phyloP scores from a whole-genome alignment of 2,888 invertebrate species.

The Helicoverpa assulta region DNA sequence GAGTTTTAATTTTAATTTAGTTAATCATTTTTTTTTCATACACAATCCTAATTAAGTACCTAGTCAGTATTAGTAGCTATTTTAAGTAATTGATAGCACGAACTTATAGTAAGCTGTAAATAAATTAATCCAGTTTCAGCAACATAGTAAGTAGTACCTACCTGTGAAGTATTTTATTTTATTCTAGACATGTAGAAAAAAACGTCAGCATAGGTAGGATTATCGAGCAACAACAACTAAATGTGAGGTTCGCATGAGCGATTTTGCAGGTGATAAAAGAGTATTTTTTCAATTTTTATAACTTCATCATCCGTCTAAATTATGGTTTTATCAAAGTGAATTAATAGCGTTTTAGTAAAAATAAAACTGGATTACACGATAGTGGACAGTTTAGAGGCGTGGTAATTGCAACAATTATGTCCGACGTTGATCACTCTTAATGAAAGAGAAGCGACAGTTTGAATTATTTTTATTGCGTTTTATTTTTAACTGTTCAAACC shows the following conservation, averaged over 20 bases:
- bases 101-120: not conserved
- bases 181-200: constrained; percentile 10
- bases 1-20: no score
- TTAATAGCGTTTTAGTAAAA: constrained; percentile 21
- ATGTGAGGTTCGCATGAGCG: constrained; percentile 15
- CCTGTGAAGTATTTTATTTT: not conserved
- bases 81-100: not conserved
- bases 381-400: constrained; percentile 23
- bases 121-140: constrained; percentile 9
- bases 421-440: constrained; percentile 23
- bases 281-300: constrained; percentile 15
- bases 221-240: constrained; percentile 3
- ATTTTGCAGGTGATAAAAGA: constrained; percentile 34
- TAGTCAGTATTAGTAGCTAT: not conserved
- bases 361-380: constrained; percentile 26
- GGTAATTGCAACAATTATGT: constrained; percentile 39
- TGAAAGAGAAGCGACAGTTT: constrained; percentile 15
- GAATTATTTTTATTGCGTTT: not conserved
- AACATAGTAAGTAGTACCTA: not conserved
- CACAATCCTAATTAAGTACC: no score
- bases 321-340: constrained; percentile 34
- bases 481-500: not conserved
- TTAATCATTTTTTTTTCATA: no score
- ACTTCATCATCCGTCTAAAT: constrained; percentile 25
- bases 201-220: not conserved